Evolutionary conservation across 2,113 vertebrate species (phyloP), one percentile per base, ranked within the genome.

Genomic region (Podilymbus podiceps): DNA sequence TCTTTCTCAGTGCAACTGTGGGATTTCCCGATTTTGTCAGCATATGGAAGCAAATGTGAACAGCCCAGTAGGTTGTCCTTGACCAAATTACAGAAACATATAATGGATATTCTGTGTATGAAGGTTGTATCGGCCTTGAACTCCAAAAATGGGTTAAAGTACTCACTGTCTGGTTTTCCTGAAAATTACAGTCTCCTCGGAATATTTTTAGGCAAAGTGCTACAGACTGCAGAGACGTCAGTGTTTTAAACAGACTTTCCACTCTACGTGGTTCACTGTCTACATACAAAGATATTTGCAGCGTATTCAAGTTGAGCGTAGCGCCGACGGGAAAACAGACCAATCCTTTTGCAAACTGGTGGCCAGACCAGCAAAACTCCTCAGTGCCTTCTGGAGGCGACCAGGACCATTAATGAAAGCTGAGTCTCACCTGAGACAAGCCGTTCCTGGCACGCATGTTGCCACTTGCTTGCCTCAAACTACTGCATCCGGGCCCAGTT

Each of bases 401-500:
- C 31, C 3, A 5, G 15, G 12, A 8, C 17, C 9, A 0, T 20
- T 18, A 28, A 31, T 3, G 24, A 40, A 30, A 75, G 60, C 52
- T 30, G n/a, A 33, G 17, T 46, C 50, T 74, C 20, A 27, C 49
- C 62, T 20, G 40, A 33, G 46, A 23, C 23, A 24, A 27, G 74
- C 59, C 30, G 4, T 33, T 35, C 8, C 52, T 59, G 66, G 56
- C 30, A 4, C 1, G 47, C 24, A 1, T 1, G 13, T 16, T 13
- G 10, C 67, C 56, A 1, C 25, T 38, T 63, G 49, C 13, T 22
- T 33, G 56, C 13, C 74, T 75, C 18, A 2, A 27, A 6, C 50
- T 35, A 0, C 33, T 7, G 42, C 62, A 28, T 6, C 7, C 1
- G 0, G 28, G 50, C 69, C 56, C 35, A 44, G 6, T 5, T 38